Base-by-base conservation (phyloP, 2,888 invertebrate species). In the Thalpophila matura region DNA sequence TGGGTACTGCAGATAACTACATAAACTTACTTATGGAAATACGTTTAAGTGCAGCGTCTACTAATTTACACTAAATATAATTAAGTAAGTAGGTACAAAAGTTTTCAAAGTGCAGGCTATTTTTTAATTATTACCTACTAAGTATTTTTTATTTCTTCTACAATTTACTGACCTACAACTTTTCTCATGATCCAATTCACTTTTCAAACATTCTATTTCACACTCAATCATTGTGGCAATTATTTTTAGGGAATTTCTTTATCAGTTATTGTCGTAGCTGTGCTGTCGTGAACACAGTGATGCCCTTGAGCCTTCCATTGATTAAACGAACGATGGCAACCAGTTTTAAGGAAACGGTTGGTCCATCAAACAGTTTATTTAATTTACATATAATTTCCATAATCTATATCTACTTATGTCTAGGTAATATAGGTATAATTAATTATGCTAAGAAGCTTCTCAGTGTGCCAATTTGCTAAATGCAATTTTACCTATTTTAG, bases 181-280 rank as follows among this genome's bases (percentile, higher is more conserved):
- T 79, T 91, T 95, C 84, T 95, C 95, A 69, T 94, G 93, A 59
- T 95, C 95, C 73, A 94, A 81, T 86, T 95, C 95, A 64, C 79
- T 88, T 88, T 90, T 95, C 63, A 95, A 84, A 71, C 75, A 83
- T 45, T 95, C 95, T 59, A 95, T 90, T 88, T 95, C 95, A 83
- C 83, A 90, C 62, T 95, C 95, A 75, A 89, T 90, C 92, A 93
- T 93, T 83, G 57, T 84, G 42, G 38, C 37, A 57, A 35, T 37
- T 61, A 14, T 33, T 56, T 46, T 57, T 47, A 22, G 9, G 20
- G 50, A 63, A 24, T 68, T 60, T 47, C 62, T 54, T 22, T 43
- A 35, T 56, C 56, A 64, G 43, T 69, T 68, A 69, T 59, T 64
- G 50, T 50, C 47, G 29, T 58, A 77, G 67, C 69, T 62, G 45